Percentiles rank a stretch among this genome's conserved stretches.
phyloP scores from a whole-genome alignment of 1,140 invertebrate species.

The Polypedilum pembai region DNA sequence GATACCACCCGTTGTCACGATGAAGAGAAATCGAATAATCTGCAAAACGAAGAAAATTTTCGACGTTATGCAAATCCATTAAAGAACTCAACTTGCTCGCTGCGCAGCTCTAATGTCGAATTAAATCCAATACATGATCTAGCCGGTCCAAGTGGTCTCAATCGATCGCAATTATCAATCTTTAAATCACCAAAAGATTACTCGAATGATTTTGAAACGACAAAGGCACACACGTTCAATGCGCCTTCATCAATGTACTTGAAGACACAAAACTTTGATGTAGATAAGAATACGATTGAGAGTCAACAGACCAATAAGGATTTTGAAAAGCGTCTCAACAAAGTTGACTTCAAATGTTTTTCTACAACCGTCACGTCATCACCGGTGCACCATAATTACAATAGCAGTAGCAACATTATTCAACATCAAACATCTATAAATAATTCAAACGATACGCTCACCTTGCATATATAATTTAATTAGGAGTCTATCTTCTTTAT shows the following conservation, averaged over 20 bases:
- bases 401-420: slow-evolving; percentile 9
- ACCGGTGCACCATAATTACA: background rate
- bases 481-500: background rate
- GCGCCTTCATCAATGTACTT: slow-evolving; percentile 55
- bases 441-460: slow-evolving; percentile 27
- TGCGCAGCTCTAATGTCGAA: slow-evolving; percentile 44
- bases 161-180: slow-evolving; percentile 49
- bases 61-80: slow-evolving; percentile 53
- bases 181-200: slow-evolving; percentile 37
- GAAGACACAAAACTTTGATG: slow-evolving; percentile 66
- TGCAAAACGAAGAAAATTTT: slow-evolving; percentile 83
- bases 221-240: slow-evolving; percentile 41
- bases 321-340: slow-evolving; percentile 59
- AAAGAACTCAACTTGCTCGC: slow-evolving; percentile 42
- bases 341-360: slow-evolving; percentile 7
- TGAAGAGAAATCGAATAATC: slow-evolving; percentile 79
- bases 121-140: slow-evolving; percentile 47
- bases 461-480: slow-evolving; percentile 25
- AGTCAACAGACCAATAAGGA: slow-evolving; percentile 66
- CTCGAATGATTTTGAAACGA: slow-evolving; percentile 33
- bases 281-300: slow-evolving; percentile 70
- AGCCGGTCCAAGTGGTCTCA: slow-evolving; percentile 50
- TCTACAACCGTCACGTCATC: background rate
- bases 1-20: slow-evolving; percentile 59
- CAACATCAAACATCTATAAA: slow-evolving; percentile 14